Evolutionary conservation across 2,888 invertebrate genomes (phyloP).

Genomic region (Microctonus brassicae): DNA sequence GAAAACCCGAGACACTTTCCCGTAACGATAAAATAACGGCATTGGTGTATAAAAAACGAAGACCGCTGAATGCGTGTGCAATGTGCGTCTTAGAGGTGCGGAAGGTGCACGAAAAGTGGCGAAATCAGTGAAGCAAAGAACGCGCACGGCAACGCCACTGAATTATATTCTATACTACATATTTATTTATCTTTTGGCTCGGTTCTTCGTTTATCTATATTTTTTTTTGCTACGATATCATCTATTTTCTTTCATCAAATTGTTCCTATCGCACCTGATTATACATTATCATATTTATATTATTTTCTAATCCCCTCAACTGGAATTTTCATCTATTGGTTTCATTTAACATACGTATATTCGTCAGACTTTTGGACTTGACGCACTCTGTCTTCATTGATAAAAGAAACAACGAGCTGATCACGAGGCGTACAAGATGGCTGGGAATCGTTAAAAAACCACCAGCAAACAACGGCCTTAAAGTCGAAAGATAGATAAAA

Average conservation of each 20-base stretch:
- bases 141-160: background rate
- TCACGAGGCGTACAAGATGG: conserved; percentile 34
- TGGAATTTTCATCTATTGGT: background rate
- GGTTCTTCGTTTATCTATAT: background rate
- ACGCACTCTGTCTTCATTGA: conserved; percentile 8
- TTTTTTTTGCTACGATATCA: background rate
- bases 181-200: background rate
- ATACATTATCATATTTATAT: background rate
- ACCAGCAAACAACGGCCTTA: conserved; percentile 10
- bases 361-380: background rate
- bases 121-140: conserved; percentile 27
- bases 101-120: conserved; percentile 33
- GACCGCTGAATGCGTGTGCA: background rate
- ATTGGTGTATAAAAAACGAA: background rate
- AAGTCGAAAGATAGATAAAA: conserved; percentile 9
- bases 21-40: background rate
- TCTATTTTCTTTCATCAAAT: background rate
- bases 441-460: conserved; percentile 31
- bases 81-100: conserved; percentile 31
- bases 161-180: background rate
- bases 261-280: background rate
- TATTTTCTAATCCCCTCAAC: background rate
- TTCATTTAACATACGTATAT: background rate
- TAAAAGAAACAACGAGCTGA: conserved; percentile 17
- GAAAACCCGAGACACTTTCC: background rate